These are phyloP conservation scores for Poeciliopsis turneri DNA, from an alignment of 2,797 vertebrate genomes.

Conservation along the genomic window DNA sequence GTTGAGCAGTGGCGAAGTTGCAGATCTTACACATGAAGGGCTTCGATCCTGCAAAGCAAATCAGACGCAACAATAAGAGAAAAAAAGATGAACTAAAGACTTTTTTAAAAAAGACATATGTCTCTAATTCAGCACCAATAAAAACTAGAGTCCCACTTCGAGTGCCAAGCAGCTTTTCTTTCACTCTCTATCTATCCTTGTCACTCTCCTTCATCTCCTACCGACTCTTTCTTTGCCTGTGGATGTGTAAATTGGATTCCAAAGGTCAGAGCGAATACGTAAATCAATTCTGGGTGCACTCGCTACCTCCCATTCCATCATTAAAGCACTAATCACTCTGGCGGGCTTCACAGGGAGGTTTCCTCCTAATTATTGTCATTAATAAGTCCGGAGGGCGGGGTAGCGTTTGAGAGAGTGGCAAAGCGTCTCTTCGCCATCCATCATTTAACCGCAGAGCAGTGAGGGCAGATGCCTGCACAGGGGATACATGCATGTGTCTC, in stretches of 20 bases:
- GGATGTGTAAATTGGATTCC: slow-evolving; percentile 82
- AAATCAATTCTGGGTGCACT: slow-evolving; percentile 81
- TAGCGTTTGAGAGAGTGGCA: slow-evolving; percentile 76
- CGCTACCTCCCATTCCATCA: slow-evolving; percentile 79
- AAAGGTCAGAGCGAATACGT: slow-evolving; percentile 83
- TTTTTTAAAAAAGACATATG: slow-evolving; percentile 41
- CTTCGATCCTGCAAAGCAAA: slow-evolving; percentile 89
- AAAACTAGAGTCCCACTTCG: slow-evolving; percentile 66
- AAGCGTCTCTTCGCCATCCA: slow-evolving; percentile 68
- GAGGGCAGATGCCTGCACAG: slow-evolving; percentile 45
- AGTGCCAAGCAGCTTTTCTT: slow-evolving; percentile 56
- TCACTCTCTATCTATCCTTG: slow-evolving; percentile 71
- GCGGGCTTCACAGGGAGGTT: slow-evolving; percentile 76
- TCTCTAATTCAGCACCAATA: slow-evolving; percentile 46
- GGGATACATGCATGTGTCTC: no score
- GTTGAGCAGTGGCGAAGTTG: slow-evolving; percentile 98
- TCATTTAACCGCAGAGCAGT: slow-evolving; percentile 71
- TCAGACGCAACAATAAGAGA: slow-evolving; percentile 36
- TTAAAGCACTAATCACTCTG: slow-evolving; percentile 84
- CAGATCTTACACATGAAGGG: slow-evolving; percentile 99
- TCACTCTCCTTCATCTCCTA: slow-evolving; percentile 76
- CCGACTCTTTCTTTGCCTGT: slow-evolving; percentile 74
- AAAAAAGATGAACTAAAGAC: slow-evolving; percentile 16
- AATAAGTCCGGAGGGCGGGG: slow-evolving; percentile 80
- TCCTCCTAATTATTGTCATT: slow-evolving; percentile 85